Evolutionary conservation across 2,888 invertebrate species (phyloP), one percentile per base, ranked within the genome.

Genomic region (Clivina fossor): DNA sequence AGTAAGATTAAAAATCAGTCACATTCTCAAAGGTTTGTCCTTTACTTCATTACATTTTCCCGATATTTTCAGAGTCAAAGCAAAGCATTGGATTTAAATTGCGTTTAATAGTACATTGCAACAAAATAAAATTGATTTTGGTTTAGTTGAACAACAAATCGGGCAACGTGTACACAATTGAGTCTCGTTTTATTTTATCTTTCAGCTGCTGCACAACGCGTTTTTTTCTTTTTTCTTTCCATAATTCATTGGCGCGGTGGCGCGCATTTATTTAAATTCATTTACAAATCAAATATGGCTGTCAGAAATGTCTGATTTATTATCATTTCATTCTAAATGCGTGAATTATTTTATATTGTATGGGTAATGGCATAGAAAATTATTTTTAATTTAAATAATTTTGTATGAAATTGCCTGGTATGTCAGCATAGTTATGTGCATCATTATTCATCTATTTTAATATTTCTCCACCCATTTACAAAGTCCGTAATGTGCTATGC

Each of bases 271-370:
- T 47, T 47, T 47, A 47, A 47, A 47, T 47, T 47, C 47, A 48
- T 48, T 48, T 48, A 48, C 48, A 48, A 48, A 48, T 48, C 48
- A 48, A 48, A 48, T 48, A 48, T 35, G 48, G 13, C 37, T 48
- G 48, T 48, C 48, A 48, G 22, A 22, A 35, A n/a, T 11, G 22
- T 26, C 48, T 48, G 48, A 48, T 48, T 48, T 48, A 48, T 48
- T 33, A 35, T 48, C 22, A 24, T 48, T 47, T 32, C 33, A 32
- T 47, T 32, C 33, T 30, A n/a, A 47, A 20, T n/a, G 47, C 20
- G 30, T 11, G 47, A 47, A 47, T 47, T 33, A 47, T 47, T 47
- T 47, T 33, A 47, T 47, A 33, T 33, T 47, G 30, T 30, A 13
- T 13, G 11, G 9, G n/a, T 30, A 30, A 30, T 30, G 11, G 11